Evolutionary conservation across 2,113 vertebrate genomes (phyloP), one percentile per base, ranked within the genome.

Genomic region (Sturnira hondurensis): DNA sequence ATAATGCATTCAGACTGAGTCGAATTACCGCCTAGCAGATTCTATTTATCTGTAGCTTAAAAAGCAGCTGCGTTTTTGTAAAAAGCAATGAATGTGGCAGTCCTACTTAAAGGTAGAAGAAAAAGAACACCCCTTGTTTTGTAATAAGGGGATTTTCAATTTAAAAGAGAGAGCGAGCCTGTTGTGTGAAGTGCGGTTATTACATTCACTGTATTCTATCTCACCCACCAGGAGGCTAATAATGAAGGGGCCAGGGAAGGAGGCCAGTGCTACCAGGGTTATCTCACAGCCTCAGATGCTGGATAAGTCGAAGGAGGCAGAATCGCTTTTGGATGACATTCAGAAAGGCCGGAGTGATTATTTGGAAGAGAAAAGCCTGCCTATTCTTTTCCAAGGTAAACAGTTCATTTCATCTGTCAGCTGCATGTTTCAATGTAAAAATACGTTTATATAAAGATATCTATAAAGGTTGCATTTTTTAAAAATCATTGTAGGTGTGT

Each of bases 81-180:
- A 98, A 98, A 98, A 97, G 98, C 98, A 97, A 98, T 98, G 98
- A 98, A 98, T 98, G 98, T 98, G 98, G 98, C 98, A 98, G 98
- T 98, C 97, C 97, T 98, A 98, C 98, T 99, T 98, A 98, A 98
- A 98, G 98, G 98, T 98, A 96, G 97, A 98, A 98, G 98, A 98
- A 97, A 99, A 99, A 98, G 98, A 98, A 98, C 98, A 99, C 98
- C 98, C 98, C 98, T 98, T 99, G 98, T 99, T 99, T 99, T 98
- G 98, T 98, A 98, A 98, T 98, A 98, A 99, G 98, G 98, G 98
- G 98, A 98, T 99, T 99, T 99, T 98, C 98, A 98, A 98, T 99
- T 98, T 99, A 98, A 98, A 98, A 98, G 98, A 97, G 97, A 97
- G 98, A 98, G 97, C 1, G 93, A 97, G 98, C 97, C 98, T 98